Evolutionary conservation across 2,113 vertebrate species (phyloP).

Genomic region (Sorex fumeus): DNA sequence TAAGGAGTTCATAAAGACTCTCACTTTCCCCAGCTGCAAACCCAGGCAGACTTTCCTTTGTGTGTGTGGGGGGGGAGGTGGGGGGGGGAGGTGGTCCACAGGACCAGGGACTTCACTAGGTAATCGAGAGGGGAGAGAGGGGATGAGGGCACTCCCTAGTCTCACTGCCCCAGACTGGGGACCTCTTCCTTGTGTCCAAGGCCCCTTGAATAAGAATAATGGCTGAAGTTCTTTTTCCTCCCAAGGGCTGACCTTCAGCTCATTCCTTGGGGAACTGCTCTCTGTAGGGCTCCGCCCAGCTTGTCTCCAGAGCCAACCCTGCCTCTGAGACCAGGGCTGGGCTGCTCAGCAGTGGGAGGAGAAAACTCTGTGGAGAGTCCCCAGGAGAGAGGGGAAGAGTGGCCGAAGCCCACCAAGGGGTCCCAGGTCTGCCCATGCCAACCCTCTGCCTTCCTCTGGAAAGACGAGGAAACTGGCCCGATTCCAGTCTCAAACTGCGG

Average conservation of each 20-base stretch:
- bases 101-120: neutral
- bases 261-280: slow-evolving; percentile 42
- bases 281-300: slow-evolving; percentile 61
- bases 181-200: slow-evolving; percentile 16
- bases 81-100: too few relatives aligned
- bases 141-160: neutral
- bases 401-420: neutral
- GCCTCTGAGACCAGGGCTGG: slow-evolving; percentile 49
- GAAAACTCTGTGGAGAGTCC: slow-evolving; percentile 67
- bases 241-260: slow-evolving; percentile 68
- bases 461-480: slow-evolving; percentile 12
- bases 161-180: neutral
- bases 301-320: slow-evolving; percentile 51
- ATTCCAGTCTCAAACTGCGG: neutral
- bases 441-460: neutral
- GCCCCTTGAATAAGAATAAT: neutral
- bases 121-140: neutral
- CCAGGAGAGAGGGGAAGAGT: slow-evolving; percentile 51
- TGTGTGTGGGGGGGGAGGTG: neutral
- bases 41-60: neutral
- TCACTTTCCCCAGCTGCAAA: slow-evolving; percentile 38
- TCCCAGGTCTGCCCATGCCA: slow-evolving; percentile 4
- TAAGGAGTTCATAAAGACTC: neutral
- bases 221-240: slow-evolving; percentile 28
- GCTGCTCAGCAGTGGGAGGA: slow-evolving; percentile 56